Conservation (phyloP, 2,113 vertebrate species). For the Lagopus leucura region DNA sequence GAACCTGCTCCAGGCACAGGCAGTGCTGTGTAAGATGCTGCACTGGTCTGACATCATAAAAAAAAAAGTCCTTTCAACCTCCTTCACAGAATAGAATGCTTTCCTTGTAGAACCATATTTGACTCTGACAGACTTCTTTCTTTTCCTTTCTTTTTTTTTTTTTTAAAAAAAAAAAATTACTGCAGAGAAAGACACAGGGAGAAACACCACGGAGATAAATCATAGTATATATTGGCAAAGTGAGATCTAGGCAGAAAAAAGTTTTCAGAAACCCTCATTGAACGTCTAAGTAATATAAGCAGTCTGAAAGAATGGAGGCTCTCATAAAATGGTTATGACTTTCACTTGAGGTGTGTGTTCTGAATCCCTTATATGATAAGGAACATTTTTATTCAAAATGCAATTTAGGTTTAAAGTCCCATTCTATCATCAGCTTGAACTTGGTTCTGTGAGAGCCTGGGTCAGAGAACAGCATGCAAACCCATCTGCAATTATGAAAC, state of each 20-base stretch:
- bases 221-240: neutral
- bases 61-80: neutral
- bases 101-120: neutral
- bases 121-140: neutral
- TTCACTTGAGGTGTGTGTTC: neutral
- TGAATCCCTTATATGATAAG: neutral
- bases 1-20: neutral
- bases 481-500: neutral
- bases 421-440: neutral
- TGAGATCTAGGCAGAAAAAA: neutral
- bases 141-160: too few species aligned
- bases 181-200: neutral
- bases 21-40: slow-evolving; percentile 1
- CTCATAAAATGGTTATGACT: neutral
- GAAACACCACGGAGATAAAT: neutral
- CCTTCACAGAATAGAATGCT: neutral
- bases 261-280: neutral
- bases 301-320: neutral
- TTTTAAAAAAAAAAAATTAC: too few species aligned
- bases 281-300: neutral
- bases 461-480: neutral
- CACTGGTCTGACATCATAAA: neutral
- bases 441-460: neutral
- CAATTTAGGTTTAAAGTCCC: neutral
- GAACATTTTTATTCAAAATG: neutral